phyloP scores from a whole-genome alignment of 2,113 vertebrate genomes.

The Serilophus lunatus region DNA sequence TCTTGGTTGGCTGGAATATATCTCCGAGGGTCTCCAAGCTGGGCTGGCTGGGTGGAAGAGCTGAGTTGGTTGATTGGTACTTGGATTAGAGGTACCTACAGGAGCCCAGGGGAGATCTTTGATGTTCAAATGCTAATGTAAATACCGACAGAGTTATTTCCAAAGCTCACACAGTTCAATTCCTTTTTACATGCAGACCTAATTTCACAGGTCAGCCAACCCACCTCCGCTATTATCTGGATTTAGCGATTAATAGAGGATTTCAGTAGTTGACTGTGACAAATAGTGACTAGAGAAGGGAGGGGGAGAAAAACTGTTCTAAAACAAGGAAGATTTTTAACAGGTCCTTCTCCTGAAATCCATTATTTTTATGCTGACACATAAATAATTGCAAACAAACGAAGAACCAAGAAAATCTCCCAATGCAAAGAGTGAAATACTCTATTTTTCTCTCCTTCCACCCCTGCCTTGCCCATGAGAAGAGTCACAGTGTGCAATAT shows the following conservation, averaged over 20 bases:
- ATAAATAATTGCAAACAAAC: not conserved
- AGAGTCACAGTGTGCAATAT: conserved; percentile 25
- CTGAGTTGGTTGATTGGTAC: conserved; percentile 8
- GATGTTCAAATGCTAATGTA: conserved; percentile 16
- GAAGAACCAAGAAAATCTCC: not conserved
- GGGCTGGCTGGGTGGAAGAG: not conserved
- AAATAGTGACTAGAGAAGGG: not conserved
- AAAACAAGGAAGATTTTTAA: conserved; percentile 29
- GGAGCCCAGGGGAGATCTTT: conserved; percentile 31
- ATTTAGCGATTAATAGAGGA: conserved; percentile 44
- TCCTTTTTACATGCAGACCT: conserved; percentile 54
- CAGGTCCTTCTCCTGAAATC: not conserved
- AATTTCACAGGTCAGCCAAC: conserved; percentile 55
- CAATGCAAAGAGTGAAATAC: not conserved
- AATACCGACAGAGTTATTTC: conserved; percentile 45
- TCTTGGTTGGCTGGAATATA: not conserved
- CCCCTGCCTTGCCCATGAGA: conserved; percentile 12
- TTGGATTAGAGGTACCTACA: conserved; percentile 30
- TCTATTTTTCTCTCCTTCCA: conserved; percentile 15
- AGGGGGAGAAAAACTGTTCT: not conserved
- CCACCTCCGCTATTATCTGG: conserved; percentile 31
- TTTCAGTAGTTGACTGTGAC: conserved; percentile 38
- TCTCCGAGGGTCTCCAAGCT: not conserved
- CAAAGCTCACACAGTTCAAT: conserved; percentile 31
- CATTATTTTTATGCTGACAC: not conserved